Conservation (phyloP, 1,140 invertebrate species). For the Hermatobates lingyangjiaoensis region DNA sequence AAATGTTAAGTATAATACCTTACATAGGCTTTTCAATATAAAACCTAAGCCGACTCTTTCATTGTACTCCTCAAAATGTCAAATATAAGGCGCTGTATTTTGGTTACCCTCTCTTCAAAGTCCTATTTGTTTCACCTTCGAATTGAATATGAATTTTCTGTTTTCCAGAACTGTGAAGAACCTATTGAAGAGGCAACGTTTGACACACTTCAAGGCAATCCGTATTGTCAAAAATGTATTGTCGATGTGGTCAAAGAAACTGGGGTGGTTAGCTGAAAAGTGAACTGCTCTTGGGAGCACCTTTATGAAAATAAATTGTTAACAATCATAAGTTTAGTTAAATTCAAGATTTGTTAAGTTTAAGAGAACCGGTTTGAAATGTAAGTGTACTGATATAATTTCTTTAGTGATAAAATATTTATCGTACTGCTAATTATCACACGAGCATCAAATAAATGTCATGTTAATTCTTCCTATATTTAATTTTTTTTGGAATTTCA, state of each 20-base stretch:
- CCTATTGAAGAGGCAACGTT: slow-evolving; percentile 4
- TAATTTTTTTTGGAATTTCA: too few relatives aligned
- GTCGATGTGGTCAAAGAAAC: not conserved
- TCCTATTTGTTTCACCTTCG: not conserved
- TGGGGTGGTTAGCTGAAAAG: too few relatives aligned
- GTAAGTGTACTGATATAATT: too few relatives aligned
- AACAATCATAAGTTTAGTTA: too few relatives aligned
- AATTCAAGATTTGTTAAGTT: too few relatives aligned
- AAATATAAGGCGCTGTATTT: not conserved
- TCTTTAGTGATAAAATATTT: too few relatives aligned
- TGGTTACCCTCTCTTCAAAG: not conserved
- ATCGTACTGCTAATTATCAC: too few relatives aligned
- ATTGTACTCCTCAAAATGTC: not conserved
- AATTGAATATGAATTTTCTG: not conserved
- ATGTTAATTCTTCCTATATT: too few relatives aligned
- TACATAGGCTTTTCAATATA: not conserved
- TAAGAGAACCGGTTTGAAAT: too few relatives aligned
- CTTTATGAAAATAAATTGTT: too few relatives aligned
- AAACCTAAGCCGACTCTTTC: not conserved
- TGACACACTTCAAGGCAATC: slow-evolving; percentile 1
- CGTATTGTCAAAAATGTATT: slow-evolving; percentile 1
- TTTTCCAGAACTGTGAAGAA: slow-evolving; percentile 1
- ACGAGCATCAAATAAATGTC: too few relatives aligned
- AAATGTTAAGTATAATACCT: not conserved
- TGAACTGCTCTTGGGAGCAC: too few relatives aligned